These are phyloP conservation scores for Lepus timidus DNA, from an alignment of 2,113 vertebrate genomes.

Conservation along the genomic window DNA sequence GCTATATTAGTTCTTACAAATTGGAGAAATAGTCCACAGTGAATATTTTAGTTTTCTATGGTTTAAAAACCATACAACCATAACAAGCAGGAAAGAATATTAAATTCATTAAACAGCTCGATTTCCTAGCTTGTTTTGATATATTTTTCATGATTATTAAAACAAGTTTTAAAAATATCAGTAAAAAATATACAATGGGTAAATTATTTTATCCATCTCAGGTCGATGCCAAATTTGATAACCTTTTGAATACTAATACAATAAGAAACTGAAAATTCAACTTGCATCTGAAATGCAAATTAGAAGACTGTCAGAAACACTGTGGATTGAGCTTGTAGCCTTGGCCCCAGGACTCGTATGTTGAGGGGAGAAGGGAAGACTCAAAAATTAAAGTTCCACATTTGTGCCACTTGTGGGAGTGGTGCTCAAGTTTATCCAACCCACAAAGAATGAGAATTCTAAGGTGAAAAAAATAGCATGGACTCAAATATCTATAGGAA, in stretches of 20 bases:
- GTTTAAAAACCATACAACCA: background rate
- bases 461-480: background rate
- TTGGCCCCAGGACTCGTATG: background rate
- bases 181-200: background rate
- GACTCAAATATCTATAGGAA: constrained; percentile 31
- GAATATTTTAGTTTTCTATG: background rate
- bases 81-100: background rate
- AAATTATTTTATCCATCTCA: constrained; percentile 8
- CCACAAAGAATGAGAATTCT: background rate
- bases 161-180: too few relatives aligned
- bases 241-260: background rate
- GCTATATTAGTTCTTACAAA: background rate
- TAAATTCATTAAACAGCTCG: constrained; percentile 33
- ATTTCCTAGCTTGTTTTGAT: background rate
- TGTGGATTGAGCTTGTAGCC: background rate
- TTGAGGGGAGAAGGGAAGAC: background rate
- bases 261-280: background rate
- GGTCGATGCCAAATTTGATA: background rate
- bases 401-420: background rate
- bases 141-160: background rate
- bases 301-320: background rate
- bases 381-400: background rate
- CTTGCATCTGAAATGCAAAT: constrained; percentile 18
- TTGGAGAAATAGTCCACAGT: background rate
- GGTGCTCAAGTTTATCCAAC: background rate